Base-by-base conservation (phyloP, 1,140 invertebrate species). In the Drosophila pseudoobscura region DNA sequence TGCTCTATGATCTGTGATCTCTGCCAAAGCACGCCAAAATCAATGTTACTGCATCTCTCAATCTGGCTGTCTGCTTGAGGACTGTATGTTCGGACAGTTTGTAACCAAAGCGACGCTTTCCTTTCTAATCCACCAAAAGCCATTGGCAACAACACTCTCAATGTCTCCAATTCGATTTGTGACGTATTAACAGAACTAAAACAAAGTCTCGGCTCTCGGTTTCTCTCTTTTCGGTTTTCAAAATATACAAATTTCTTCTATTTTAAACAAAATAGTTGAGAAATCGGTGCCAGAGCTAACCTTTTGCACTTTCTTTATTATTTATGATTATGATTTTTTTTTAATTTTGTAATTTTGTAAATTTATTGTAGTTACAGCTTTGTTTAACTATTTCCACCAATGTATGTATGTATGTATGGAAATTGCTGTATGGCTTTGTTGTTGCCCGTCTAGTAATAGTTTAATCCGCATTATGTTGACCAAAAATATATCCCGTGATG, bases 271-370 rank as follows among this genome's bases (percentile, higher is more conserved):
- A 26, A 8, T 7, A 8, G 7, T 31, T 31, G 35, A 66, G 44
- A 47, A 35, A 17, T 41, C 51, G 46, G 20, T 26, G 11, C 9
- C 44, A 17, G 20, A 5, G 53, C 29, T 35, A 35, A 50, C 22
- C 24, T 63, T 90, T 91, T 91, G 89, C 89, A 91, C 89, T 91
- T 91, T 91, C 89, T 89, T 89, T 50, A 71, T 62, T 70, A 49
- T 35, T 20, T 61, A 39, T 47, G 49, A 63, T 79, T 72, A 44
- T 50, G 20, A 71, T 75, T 53, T 85, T 46, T 64, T 54, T 54
- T 71, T 17, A 17, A 17, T 17, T 72, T 55, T 61, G 8, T 35
- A 35, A 49, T 71, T 55, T 68, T 78, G 44, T 66, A 57, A 64
- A 79, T 62, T 64, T 72, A 75, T 83, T 89, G 75, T 89, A 88